Conservation (phyloP, 2,797 vertebrate species). For the Danio kyathit region DNA sequence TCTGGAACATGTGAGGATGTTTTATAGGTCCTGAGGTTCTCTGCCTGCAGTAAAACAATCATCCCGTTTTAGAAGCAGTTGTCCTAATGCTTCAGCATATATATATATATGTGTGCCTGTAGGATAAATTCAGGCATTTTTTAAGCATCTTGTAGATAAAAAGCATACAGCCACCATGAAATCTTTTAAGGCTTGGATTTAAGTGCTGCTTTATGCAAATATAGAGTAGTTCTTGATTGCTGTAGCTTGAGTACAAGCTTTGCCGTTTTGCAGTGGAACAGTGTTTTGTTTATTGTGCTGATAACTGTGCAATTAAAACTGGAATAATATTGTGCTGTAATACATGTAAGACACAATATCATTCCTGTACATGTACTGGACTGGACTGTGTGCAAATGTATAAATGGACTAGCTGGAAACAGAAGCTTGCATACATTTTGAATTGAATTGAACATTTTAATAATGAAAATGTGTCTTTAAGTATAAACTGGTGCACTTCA, state of each 20-base stretch:
- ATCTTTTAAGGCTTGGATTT: background rate
- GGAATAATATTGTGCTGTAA: background rate
- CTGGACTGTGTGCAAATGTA: no score
- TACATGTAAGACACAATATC: no score
- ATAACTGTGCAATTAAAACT: background rate
- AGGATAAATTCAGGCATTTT: background rate
- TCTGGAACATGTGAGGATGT: constrained; percentile 73
- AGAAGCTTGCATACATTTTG: background rate
- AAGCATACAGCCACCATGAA: background rate
- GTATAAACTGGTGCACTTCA: background rate
- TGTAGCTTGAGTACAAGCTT: background rate
- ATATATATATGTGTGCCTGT: constrained; percentile 4
- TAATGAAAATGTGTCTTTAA: background rate
- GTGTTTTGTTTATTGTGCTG: background rate
- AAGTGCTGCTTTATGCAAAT: background rate
- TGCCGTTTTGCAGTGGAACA: background rate
- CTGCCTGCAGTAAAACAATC: constrained; percentile 49
- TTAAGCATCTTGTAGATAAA: constrained; percentile 7
- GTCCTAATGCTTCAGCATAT: constrained; percentile 11
- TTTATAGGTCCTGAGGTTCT: constrained; percentile 23
- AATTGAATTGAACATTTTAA: no score
- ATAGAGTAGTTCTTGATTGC: background rate
- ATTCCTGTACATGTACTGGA: no score
- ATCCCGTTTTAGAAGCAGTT: constrained; percentile 27
- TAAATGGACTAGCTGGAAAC: background rate